Conservation (phyloP, 2,113 vertebrate species). For the Salvator merianae region DNA sequence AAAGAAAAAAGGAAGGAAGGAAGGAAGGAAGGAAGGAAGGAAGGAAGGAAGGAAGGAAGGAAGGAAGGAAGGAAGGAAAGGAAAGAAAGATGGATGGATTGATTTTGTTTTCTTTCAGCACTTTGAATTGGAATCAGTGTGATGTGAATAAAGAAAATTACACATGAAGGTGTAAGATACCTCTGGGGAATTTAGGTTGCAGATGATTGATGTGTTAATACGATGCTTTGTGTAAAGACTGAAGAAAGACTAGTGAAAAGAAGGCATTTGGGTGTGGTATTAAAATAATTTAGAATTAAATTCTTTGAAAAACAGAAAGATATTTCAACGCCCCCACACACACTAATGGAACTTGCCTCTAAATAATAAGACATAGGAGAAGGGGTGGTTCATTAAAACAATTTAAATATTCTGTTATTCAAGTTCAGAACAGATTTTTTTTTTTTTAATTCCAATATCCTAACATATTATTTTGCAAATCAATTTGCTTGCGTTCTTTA, state of each 20-base stretch:
- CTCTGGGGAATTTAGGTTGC: constrained; percentile 9
- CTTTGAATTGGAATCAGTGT: constrained; percentile 21
- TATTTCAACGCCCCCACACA: constrained; percentile 7
- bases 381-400: not conserved
- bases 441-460: not conserved
- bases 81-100: too few relatives aligned
- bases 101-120: constrained; percentile 20
- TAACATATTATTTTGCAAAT: not conserved
- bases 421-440: not conserved
- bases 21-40: too few relatives aligned
- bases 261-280: not conserved
- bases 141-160: not conserved
- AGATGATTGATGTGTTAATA: constrained; percentile 42
- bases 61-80: too few relatives aligned
- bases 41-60: too few relatives aligned
- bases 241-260: constrained; percentile 24
- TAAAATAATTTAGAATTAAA: constrained; percentile 17
- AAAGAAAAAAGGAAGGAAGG: too few relatives aligned
- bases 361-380: constrained; percentile 18
- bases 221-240: constrained; percentile 29
- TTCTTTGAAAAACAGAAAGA: not conserved
- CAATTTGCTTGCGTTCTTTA: not conserved
- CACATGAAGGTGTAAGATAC: not conserved
- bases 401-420: not conserved
- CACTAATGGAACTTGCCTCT: not conserved